Percentiles rank a stretch among this genome's conserved stretches.
Evolutionary conservation across 2,888 invertebrate species (phyloP).

Genomic region (Machimus atricapillus): DNA sequence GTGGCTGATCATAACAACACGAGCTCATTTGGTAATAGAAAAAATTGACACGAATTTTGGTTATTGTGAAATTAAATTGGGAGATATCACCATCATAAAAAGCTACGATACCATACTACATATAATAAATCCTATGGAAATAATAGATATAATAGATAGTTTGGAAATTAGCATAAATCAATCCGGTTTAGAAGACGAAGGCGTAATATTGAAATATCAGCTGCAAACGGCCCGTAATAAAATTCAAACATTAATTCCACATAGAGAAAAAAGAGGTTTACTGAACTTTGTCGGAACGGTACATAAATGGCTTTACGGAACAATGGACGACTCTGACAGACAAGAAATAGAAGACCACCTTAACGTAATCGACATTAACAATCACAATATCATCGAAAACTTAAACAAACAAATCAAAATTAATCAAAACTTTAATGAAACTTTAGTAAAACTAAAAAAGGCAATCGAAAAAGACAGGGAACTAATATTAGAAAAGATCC

Average conservation of each 20-base stretch:
- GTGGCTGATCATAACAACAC: neutral
- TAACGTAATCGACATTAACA: neutral
- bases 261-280: no score
- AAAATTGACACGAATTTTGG: neutral
- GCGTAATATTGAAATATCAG: no score
- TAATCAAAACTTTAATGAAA: neutral
- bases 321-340: no score
- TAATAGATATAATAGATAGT: no score
- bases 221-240: no score
- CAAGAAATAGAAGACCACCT: no score
- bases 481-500: neutral
- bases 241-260: no score
- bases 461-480: conserved; percentile 9
- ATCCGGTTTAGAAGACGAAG: no score
- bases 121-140: neutral
- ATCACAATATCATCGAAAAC: conserved; percentile 12
- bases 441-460: neutral
- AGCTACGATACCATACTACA: neutral
- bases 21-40: neutral
- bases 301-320: no score
- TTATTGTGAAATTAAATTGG: neutral
- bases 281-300: no score
- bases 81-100: neutral
- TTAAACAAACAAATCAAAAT: conserved; percentile 13
- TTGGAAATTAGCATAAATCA: no score